phyloP scores from a whole-genome alignment of 2,113 vertebrate species.

The Rhinolophus ferrumequinum region DNA sequence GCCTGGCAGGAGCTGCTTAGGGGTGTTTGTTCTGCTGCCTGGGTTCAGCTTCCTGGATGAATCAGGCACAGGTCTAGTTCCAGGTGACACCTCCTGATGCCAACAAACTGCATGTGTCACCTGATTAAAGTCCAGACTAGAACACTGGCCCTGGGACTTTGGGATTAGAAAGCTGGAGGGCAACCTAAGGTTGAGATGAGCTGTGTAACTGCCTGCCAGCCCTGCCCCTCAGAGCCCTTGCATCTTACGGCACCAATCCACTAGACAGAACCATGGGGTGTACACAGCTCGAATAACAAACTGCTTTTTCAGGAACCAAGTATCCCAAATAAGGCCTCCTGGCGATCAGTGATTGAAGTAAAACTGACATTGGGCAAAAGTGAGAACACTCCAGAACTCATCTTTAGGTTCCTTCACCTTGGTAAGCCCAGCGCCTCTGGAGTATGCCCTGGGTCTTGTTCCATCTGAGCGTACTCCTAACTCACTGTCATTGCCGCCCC shows the following conservation, averaged over 20 bases:
- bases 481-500: neutral
- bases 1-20: neutral
- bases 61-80: slow-evolving; percentile 35
- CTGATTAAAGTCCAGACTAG: slow-evolving; percentile 56
- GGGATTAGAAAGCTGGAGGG: neutral
- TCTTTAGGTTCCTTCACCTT: neutral
- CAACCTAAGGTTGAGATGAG: neutral
- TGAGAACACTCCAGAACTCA: neutral
- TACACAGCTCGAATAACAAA: neutral
- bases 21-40: slow-evolving; percentile 46
- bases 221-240: neutral
- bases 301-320: neutral
- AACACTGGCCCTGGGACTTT: neutral
- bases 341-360: neutral
- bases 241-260: neutral
- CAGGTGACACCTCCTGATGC: neutral
- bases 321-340: neutral
- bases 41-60: slow-evolving; percentile 61
- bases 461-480: neutral
- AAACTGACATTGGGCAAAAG: neutral
- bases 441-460: neutral
- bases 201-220: neutral
- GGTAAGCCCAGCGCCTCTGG: neutral
- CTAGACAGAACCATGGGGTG: neutral
- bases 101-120: neutral